A percentile compares a stretch with the other conserved stretches of the same genome.
Evolutionary conservation across 1,140 invertebrate species (phyloP).

Genomic region (Drosophila nannoptera): DNA sequence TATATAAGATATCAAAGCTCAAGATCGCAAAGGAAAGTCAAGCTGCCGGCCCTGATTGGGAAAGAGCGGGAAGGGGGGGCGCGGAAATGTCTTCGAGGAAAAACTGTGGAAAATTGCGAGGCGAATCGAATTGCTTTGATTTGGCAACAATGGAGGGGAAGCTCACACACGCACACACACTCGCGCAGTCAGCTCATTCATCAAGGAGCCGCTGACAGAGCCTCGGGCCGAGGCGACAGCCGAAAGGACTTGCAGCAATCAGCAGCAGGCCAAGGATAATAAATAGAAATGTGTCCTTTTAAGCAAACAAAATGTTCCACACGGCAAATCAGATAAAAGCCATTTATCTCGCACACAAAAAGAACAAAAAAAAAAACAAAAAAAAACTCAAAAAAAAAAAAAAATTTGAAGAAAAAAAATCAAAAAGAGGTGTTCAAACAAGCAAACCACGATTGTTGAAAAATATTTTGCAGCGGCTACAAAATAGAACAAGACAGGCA

Average conservation of each 20-base stretch:
- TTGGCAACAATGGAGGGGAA: slow-evolving; percentile 63
- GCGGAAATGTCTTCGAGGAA: too few species aligned
- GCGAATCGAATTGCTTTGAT: slow-evolving; percentile 23
- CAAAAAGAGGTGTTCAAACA: slow-evolving; percentile 73
- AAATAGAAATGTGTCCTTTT: slow-evolving; percentile 71
- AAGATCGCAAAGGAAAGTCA: too few species aligned
- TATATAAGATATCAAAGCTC: too few species aligned
- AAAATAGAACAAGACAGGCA: slow-evolving; percentile 67
- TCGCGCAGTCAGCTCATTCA: slow-evolving; percentile 64
- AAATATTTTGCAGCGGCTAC: slow-evolving; percentile 74
- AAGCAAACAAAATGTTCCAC: slow-evolving; percentile 72
- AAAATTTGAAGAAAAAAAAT: slow-evolving; percentile 1
- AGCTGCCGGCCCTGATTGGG: too few species aligned
- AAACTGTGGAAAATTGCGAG: too few species aligned
- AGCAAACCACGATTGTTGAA: slow-evolving; percentile 77
- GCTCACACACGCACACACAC: slow-evolving; percentile 48
- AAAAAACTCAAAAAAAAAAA: not conserved
- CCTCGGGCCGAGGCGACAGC: slow-evolving; percentile 1
- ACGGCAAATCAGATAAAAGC: slow-evolving; percentile 71
- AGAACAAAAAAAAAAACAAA: not conserved
- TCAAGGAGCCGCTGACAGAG: slow-evolving; percentile 68
- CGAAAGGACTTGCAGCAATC: slow-evolving; percentile 63
- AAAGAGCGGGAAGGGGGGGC: too few species aligned
- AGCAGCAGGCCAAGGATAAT: slow-evolving; percentile 54
- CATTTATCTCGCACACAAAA: slow-evolving; percentile 1